A percentile compares a stretch with the other conserved stretches of the same genome.
These are phyloP conservation scores for Stenurella melanura DNA, from an alignment of 2,888 invertebrate species.

Conservation along the genomic window DNA sequence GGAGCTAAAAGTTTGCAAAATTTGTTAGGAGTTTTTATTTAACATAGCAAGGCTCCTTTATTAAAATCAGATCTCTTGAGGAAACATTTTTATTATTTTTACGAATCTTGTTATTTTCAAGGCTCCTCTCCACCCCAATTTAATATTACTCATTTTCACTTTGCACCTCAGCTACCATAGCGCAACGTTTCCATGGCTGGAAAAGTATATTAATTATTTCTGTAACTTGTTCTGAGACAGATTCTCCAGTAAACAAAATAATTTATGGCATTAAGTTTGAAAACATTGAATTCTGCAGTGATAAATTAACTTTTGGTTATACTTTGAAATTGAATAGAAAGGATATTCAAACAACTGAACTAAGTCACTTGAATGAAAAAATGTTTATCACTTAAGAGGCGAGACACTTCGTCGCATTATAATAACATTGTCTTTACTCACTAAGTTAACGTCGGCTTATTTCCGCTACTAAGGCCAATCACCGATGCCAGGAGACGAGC, in stretches of 20 bases:
- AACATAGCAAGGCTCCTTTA: slow-evolving; percentile 26
- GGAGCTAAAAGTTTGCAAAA: slow-evolving; percentile 31
- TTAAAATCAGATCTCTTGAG: slow-evolving; percentile 36
- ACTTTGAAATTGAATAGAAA: too few relatives aligned
- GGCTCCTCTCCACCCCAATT: slow-evolving; percentile 22
- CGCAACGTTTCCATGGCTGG: slow-evolving; percentile 1
- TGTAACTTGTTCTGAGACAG: slow-evolving; percentile 19
- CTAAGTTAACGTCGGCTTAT: too few relatives aligned
- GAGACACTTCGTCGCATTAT: too few relatives aligned
- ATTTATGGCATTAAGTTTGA: slow-evolving; percentile 18
- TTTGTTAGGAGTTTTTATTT: slow-evolving; percentile 34
- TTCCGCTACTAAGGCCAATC: too few relatives aligned
- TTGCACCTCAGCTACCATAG: slow-evolving; percentile 21
- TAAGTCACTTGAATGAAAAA: too few relatives aligned
- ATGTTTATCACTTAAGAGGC: too few relatives aligned
- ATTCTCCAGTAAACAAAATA: slow-evolving; percentile 24
- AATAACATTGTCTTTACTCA: too few relatives aligned
- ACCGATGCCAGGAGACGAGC: too few relatives aligned
- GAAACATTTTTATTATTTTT: slow-evolving; percentile 38
- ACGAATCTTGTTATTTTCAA: slow-evolving; percentile 20
- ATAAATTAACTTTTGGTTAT: too few relatives aligned
- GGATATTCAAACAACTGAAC: too few relatives aligned
- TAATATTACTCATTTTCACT: slow-evolving; percentile 33
- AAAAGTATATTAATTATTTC: slow-evolving; percentile 36
- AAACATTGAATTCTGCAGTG: background rate